These are phyloP conservation scores for Quiscalus mexicanus DNA, from an alignment of 2,113 vertebrate species.

Conservation along the genomic window DNA sequence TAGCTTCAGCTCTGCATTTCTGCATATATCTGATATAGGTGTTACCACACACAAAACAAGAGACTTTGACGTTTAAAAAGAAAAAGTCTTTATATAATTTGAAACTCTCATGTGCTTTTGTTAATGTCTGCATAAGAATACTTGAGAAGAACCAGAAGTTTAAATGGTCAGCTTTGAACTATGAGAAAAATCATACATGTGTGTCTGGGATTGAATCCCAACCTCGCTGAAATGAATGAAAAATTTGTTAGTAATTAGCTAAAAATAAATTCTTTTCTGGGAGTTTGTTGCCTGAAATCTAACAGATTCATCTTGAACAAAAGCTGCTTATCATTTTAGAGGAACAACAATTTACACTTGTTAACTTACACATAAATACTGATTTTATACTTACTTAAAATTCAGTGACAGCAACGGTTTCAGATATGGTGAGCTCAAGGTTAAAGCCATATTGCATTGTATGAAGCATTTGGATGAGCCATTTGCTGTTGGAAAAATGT, in stretches of 20 bases:
- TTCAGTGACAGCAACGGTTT: background rate
- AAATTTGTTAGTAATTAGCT: background rate
- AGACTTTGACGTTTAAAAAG: background rate
- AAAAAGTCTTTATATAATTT: background rate
- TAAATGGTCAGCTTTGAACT: background rate
- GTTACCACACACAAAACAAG: background rate
- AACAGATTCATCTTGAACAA: background rate
- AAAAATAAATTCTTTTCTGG: background rate
- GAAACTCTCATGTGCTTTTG: background rate
- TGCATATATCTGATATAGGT: background rate
- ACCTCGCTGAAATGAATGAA: background rate
- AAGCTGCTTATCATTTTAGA: background rate
- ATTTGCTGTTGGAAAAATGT: background rate
- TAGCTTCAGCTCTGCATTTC: background rate
- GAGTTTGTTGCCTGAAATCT: background rate
- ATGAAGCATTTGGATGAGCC: background rate
- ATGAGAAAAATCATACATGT: background rate
- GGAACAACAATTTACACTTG: background rate
- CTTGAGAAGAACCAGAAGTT: background rate
- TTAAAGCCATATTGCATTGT: background rate
- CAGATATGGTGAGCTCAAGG: background rate
- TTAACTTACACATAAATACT: background rate
- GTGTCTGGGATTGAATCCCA: background rate
- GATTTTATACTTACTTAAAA: background rate
- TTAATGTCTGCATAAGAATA: background rate